These are phyloP conservation scores for Felis chaus DNA, from an alignment of 2,113 vertebrate genomes.

Conservation along the genomic window DNA sequence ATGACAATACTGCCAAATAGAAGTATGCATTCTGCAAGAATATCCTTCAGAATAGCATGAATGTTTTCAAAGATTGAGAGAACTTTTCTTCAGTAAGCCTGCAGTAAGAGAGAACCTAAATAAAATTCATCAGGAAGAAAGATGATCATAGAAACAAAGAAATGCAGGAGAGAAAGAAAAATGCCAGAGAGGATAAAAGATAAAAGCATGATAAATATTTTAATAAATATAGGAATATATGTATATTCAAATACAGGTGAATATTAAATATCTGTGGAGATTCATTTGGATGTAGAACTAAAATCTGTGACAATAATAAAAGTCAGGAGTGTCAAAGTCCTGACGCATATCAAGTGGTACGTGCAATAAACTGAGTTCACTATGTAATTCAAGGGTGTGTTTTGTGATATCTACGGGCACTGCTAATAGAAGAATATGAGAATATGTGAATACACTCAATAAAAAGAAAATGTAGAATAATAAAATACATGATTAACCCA, in stretches of 20 bases:
- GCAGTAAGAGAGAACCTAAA: neutral
- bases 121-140: neutral
- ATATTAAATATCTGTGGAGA: neutral
- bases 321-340: neutral
- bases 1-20: neutral
- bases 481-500: neutral
- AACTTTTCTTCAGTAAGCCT: neutral
- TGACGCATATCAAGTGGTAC: neutral
- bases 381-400: neutral
- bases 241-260: neutral
- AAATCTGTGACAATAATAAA: neutral
- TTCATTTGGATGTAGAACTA: neutral
- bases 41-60: neutral
- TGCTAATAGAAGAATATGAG: neutral
- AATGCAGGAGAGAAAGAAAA: neutral
- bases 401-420: neutral
- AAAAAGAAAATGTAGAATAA: neutral
- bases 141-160: neutral
- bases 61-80: constrained; percentile 8
- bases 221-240: neutral
- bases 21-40: neutral
- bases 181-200: neutral
- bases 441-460: neutral
- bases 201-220: neutral
- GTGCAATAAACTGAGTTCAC: neutral